A percentile compares a stretch with the other conserved stretches of the same genome.
phyloP scores from a whole-genome alignment of 2,797 vertebrate species.

The Meda fulgida region DNA sequence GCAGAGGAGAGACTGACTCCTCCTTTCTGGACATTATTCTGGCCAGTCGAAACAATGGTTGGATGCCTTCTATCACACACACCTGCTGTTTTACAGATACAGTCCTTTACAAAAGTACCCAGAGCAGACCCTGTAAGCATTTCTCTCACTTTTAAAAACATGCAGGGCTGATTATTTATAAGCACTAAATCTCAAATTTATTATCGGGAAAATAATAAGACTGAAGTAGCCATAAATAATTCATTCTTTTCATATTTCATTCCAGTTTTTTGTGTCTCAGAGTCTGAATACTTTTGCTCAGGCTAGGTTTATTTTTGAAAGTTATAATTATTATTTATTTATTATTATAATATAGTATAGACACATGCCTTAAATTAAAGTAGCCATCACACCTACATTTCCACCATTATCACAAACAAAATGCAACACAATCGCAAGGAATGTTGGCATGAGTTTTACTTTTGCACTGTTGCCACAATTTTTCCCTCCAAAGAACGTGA shows the following conservation, averaged over 20 bases:
- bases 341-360: not conserved
- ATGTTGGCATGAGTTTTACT: not conserved
- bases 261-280: not conserved
- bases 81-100: conserved; percentile 49
- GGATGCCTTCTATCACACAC: conserved; percentile 27
- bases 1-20: conserved; percentile 14
- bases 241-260: too few species aligned
- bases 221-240: not conserved
- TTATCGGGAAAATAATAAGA: not conserved
- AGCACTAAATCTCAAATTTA: not conserved
- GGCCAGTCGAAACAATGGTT: conserved; percentile 33
- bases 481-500: not conserved
- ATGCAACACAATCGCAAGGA: not conserved
- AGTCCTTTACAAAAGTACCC: conserved; percentile 2
- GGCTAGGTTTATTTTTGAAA: not conserved
- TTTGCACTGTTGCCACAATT: not conserved
- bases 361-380: not conserved
- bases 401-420: not conserved
- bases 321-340: not conserved
- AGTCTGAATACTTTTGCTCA: not conserved
- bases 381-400: not conserved
- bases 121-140: not conserved
- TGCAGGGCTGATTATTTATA: not conserved
- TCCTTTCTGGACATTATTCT: conserved; percentile 43
- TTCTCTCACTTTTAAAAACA: conserved; percentile 8